These are phyloP conservation scores for Cecropterus lyciades DNA, from an alignment of 1,140 invertebrate species.

Conservation along the genomic window DNA sequence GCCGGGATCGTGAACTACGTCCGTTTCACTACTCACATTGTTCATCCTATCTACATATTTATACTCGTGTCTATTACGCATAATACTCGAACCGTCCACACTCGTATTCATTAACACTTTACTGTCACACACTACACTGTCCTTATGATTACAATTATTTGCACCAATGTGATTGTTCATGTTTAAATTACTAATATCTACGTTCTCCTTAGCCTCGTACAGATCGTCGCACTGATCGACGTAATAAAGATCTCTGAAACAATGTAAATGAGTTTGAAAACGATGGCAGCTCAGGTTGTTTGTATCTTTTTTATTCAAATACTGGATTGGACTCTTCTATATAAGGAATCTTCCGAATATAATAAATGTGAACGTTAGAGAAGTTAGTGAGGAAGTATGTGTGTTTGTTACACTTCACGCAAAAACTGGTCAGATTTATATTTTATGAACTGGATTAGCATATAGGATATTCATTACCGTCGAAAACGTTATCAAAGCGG, in stretches of 20 bases:
- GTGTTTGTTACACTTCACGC: too few species aligned
- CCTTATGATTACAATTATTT: conserved; percentile 40
- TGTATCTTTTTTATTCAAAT: too few species aligned
- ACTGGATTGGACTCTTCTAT: too few species aligned
- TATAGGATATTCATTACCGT: too few species aligned
- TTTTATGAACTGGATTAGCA: too few species aligned
- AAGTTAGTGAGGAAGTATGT: too few species aligned
- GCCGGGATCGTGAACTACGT: conserved; percentile 8
- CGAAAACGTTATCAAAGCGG: too few species aligned
- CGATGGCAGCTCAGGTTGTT: too few species aligned
- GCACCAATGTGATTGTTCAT: conserved; percentile 35
- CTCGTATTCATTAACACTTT: conserved; percentile 47
- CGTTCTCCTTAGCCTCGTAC: conserved; percentile 58
- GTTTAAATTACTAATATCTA: conserved; percentile 53
- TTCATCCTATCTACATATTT: conserved; percentile 42
- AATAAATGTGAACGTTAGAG: too few species aligned
- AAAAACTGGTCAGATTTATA: too few species aligned
- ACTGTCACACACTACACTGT: conserved; percentile 45
- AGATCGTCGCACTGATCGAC: conserved; percentile 51
- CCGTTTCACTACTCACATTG: conserved; percentile 25
- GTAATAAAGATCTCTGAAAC: conserved; percentile 68
- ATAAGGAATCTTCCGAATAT: too few species aligned
- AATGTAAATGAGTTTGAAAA: conserved; percentile 33
- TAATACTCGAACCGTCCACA: conserved; percentile 43
- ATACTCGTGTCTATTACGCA: conserved; percentile 51